phyloP scores from a whole-genome alignment of 2,797 vertebrate species.

The Prunella strophiata region DNA sequence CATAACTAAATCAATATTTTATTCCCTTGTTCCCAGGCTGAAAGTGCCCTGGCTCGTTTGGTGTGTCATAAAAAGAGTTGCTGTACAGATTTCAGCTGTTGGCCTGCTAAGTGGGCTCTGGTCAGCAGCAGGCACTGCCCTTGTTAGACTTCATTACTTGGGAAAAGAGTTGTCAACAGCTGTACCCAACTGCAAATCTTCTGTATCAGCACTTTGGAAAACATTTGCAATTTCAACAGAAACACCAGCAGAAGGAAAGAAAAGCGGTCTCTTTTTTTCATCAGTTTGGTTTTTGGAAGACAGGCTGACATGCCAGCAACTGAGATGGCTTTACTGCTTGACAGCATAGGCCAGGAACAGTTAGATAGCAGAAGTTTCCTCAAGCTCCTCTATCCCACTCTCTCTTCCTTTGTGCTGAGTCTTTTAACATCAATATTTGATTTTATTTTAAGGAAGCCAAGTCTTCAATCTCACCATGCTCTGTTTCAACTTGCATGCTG shows the following conservation, averaged over 20 bases:
- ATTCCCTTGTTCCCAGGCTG: conserved; percentile 17
- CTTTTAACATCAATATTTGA: not conserved
- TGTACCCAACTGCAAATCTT: conserved; percentile 7
- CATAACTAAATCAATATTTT: conserved; percentile 36
- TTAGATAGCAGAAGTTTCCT: conserved; percentile 40
- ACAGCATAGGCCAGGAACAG: conserved; percentile 6
- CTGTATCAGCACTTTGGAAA: conserved; percentile 38
- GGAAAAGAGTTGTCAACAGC: conserved; percentile 38
- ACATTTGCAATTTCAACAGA: conserved; percentile 37
- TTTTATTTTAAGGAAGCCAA: not conserved
- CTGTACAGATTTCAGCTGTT: not conserved
- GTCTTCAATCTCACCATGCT: not conserved
- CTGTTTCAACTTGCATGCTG: not conserved
- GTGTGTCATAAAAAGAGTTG: not conserved
- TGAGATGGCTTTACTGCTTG: not conserved
- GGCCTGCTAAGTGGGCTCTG: not conserved
- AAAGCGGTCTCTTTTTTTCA: conserved; percentile 10
- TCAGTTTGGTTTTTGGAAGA: conserved; percentile 6
- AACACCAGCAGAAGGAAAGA: not conserved
- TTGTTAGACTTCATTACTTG: conserved; percentile 9
- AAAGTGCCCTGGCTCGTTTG: not conserved
- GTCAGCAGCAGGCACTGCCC: not conserved
- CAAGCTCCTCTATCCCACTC: not conserved
- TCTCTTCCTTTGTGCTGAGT: not conserved
- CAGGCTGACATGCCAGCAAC: not conserved